These are phyloP conservation scores for Cephus nigrinus DNA, from an alignment of 2,888 invertebrate species.

Conservation along the genomic window DNA sequence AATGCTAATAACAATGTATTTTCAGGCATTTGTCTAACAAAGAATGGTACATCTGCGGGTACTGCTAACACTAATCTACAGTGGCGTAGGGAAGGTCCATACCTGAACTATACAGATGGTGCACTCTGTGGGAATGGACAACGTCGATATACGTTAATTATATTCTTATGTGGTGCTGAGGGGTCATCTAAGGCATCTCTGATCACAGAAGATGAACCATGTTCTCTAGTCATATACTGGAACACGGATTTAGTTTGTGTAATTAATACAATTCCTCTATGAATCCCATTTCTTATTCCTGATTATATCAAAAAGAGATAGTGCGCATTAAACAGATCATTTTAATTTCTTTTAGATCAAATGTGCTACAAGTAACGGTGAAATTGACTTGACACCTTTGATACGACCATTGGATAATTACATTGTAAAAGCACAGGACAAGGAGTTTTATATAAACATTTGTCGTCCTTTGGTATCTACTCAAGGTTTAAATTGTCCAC, in stretches of 20 bases:
- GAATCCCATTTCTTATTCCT: slow-evolving; percentile 12
- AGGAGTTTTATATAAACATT: slow-evolving; percentile 55
- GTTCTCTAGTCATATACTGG: slow-evolving; percentile 50
- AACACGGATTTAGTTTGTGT: slow-evolving; percentile 50
- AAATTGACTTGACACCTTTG: slow-evolving; percentile 43
- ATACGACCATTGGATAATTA: slow-evolving; percentile 46
- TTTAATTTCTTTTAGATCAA: slow-evolving; percentile 31
- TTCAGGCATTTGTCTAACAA: slow-evolving; percentile 48
- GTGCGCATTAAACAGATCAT: neutral
- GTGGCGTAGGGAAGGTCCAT: slow-evolving; percentile 55
- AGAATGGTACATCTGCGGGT: slow-evolving; percentile 44
- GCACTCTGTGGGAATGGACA: slow-evolving; percentile 39
- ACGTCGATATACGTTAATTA: slow-evolving; percentile 47
- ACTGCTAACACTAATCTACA: slow-evolving; percentile 47
- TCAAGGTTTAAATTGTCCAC: slow-evolving; percentile 42
- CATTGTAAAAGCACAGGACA: slow-evolving; percentile 38
- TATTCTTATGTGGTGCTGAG: slow-evolving; percentile 49
- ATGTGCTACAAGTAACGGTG: slow-evolving; percentile 41
- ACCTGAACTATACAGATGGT: slow-evolving; percentile 59
- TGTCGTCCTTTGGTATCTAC: slow-evolving; percentile 50
- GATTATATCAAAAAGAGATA: slow-evolving; percentile 8
- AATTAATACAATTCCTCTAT: slow-evolving; percentile 10
- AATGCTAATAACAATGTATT: neutral
- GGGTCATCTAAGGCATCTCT: slow-evolving; percentile 30
- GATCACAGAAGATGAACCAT: slow-evolving; percentile 44